A percentile compares a stretch with the other conserved stretches of the same genome.
phyloP scores from a whole-genome alignment of 2,113 vertebrate genomes.

The Onychostruthus taczanowskii region DNA sequence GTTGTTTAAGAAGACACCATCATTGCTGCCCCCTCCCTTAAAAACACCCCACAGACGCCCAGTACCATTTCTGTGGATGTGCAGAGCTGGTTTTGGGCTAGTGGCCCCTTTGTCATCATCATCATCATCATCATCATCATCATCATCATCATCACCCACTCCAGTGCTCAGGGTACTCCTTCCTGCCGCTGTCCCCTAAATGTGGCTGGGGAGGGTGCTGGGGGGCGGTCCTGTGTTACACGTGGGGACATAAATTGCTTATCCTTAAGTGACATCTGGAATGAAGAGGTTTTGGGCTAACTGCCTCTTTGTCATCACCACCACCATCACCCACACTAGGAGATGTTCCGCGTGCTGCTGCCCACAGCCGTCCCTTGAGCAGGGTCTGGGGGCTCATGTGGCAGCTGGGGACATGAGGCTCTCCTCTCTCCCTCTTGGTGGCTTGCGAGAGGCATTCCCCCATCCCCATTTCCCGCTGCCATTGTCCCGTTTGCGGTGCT shows the following conservation, averaged over 20 bases:
- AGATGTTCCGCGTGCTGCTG: neutral
- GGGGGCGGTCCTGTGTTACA: neutral
- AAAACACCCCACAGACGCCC: neutral
- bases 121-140: neutral
- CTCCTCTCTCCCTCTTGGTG: neutral
- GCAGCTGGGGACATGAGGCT: neutral
- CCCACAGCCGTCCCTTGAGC: neutral
- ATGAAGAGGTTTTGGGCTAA: neutral
- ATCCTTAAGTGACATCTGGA: neutral
- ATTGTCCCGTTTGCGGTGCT: accelerated
- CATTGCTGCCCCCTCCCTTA: neutral
- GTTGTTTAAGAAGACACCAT: neutral
- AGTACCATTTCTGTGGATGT: accelerated
- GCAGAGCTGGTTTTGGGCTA: neutral
- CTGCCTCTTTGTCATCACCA: neutral
- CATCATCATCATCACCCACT: neutral
- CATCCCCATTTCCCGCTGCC: neutral
- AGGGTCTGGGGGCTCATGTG: neutral
- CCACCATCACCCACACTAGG: neutral
- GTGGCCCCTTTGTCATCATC: neutral
- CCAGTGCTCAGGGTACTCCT: neutral
- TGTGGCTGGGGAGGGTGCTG: accelerated
- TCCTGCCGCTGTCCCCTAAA: neutral
- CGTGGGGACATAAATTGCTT: neutral
- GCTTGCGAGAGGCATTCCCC: accelerated